These are phyloP conservation scores for Typhlichthys eigenmanni DNA, from an alignment of 2,797 vertebrate species.

Conservation along the genomic window DNA sequence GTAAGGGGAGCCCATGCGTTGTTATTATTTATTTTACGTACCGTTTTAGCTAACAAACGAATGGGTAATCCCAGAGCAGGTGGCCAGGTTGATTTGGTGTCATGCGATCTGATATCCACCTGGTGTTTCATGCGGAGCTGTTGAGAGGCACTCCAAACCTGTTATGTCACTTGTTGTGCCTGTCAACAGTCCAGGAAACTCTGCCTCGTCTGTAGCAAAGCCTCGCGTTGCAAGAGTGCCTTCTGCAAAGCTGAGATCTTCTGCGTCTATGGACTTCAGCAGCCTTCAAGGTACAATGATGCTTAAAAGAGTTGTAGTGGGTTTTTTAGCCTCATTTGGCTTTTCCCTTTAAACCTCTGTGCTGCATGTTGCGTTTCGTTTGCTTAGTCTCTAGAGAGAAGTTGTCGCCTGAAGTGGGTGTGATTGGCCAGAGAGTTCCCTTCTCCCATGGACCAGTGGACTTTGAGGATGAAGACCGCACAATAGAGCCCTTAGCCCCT, in stretches of 20 bases:
- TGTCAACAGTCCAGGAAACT: slow-evolving; percentile 63
- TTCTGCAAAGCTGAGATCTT: slow-evolving; percentile 71
- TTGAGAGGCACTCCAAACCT: slow-evolving; percentile 13
- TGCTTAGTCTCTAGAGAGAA: slow-evolving; percentile 61
- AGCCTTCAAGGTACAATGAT: slow-evolving; percentile 76
- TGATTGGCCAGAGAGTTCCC: slow-evolving; percentile 79
- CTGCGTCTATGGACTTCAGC: slow-evolving; percentile 66
- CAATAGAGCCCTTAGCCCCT: slow-evolving; percentile 50
- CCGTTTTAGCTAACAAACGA: not conserved
- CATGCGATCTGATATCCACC: slow-evolving; percentile 5
- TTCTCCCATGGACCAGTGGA: slow-evolving; percentile 74
- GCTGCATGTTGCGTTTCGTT: not conserved
- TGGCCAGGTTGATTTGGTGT: slow-evolving; percentile 7
- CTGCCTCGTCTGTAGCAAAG: slow-evolving; percentile 56
- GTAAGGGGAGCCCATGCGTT: slow-evolving; percentile 23
- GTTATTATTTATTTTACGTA: no score
- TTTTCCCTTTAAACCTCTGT: not conserved
- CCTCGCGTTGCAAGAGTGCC: slow-evolving; percentile 62
- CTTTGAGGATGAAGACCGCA: slow-evolving; percentile 71
- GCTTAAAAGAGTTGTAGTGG: not conserved
- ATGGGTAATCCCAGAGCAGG: not conserved
- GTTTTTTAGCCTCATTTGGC: not conserved
- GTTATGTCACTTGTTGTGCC: slow-evolving; percentile 36
- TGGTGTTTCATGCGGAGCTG: slow-evolving; percentile 7
- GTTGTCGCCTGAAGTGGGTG: slow-evolving; percentile 68